Evolutionary conservation across 2,113 vertebrate genomes (phyloP).

Genomic region (Ptilonorhynchus violaceus): DNA sequence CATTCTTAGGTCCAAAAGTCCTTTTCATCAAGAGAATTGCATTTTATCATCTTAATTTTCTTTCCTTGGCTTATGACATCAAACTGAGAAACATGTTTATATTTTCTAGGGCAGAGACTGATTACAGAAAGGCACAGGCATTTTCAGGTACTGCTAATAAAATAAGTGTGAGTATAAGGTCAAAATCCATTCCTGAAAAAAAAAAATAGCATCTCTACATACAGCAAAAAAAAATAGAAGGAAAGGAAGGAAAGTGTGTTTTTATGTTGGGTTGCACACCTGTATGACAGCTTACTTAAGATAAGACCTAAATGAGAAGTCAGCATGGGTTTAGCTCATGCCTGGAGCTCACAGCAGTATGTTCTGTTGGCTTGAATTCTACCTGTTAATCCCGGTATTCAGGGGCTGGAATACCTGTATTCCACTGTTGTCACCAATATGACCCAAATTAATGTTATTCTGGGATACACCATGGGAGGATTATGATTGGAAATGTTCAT

Average conservation of each 20-base stretch:
- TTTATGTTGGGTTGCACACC: neutral
- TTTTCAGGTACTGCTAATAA: slow-evolving; percentile 76
- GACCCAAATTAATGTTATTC: neutral
- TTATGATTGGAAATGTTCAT: neutral
- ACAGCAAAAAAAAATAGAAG: neutral
- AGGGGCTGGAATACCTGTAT: neutral
- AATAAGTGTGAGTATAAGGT: neutral
- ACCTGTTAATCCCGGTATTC: neutral
- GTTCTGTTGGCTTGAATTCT: neutral
- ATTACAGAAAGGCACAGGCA: slow-evolving; percentile 72
- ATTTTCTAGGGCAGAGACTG: slow-evolving; percentile 68
- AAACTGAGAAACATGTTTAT: slow-evolving; percentile 14
- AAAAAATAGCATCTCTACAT: neutral
- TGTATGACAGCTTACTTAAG: neutral
- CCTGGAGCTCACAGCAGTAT: neutral
- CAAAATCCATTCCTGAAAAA: neutral
- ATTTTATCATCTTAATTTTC: neutral
- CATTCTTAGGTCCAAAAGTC: neutral
- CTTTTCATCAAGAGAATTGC: neutral
- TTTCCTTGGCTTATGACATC: neutral
- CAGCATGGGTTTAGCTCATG: neutral
- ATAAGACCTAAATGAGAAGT: neutral
- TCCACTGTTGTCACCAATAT: neutral
- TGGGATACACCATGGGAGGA: neutral
- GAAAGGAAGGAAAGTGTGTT: neutral